phyloP scores from a whole-genome alignment of 2,888 invertebrate genomes.

The Harpalus rubripes region DNA sequence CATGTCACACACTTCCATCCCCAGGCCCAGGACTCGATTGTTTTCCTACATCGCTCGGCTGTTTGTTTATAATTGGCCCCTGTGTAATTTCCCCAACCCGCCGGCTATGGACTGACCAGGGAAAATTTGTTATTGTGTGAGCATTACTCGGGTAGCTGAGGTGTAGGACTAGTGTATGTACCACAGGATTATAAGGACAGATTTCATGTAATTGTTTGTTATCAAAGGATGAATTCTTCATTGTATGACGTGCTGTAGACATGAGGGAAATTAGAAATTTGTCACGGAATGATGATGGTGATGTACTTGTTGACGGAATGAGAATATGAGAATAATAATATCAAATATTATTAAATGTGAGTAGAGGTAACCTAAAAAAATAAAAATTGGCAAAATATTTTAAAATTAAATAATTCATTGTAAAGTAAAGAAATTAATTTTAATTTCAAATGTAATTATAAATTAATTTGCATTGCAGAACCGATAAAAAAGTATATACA shows the following conservation, averaged over 20 bases:
- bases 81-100: conserved; percentile 45
- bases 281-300: neutral
- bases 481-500: too few species aligned
- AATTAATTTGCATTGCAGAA: too few species aligned
- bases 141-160: neutral
- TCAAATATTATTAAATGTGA: too few species aligned
- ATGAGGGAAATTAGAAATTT: neutral
- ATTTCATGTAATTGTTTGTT: conserved; percentile 42
- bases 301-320: neutral
- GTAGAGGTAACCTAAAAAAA: too few species aligned
- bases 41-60: conserved; percentile 45
- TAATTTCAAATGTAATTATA: too few species aligned
- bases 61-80: conserved; percentile 61
- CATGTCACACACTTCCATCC: neutral
- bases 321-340: neutral
- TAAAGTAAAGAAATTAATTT: too few species aligned
- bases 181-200: conserved; percentile 33
- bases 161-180: neutral
- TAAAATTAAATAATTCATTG: too few species aligned
- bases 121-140: conserved; percentile 31
- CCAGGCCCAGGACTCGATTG: conserved; percentile 20
- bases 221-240: conserved; percentile 32
- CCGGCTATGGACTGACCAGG: conserved; percentile 2
- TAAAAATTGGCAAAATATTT: too few species aligned
- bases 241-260: too few species aligned